A percentile compares a stretch with the other conserved stretches of the same genome.
phyloP scores from a whole-genome alignment of 1,140 invertebrate species.

The Drosophila sturtevanti region DNA sequence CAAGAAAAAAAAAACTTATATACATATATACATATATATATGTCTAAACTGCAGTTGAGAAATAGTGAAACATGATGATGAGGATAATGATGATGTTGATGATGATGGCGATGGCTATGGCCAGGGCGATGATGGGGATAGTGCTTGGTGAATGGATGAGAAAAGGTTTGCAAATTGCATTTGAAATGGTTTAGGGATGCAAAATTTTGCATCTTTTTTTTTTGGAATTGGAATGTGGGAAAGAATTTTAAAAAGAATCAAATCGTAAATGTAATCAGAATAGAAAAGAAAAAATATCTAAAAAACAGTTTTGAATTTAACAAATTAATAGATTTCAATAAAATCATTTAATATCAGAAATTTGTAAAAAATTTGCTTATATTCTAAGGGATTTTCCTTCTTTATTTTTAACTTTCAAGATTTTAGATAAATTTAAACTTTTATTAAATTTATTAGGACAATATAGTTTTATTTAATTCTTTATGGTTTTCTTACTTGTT shows the following conservation, averaged over 20 bases:
- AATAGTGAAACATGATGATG: conserved; percentile 34
- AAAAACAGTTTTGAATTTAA: too few species aligned
- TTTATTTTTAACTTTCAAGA: too few species aligned
- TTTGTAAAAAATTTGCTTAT: too few species aligned
- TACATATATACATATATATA: conserved; percentile 47
- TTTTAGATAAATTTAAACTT: too few species aligned
- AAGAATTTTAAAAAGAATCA: conserved; percentile 2
- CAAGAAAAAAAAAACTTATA: neutral
- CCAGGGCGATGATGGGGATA: neutral
- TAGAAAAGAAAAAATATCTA: too few species aligned
- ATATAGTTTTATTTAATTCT: too few species aligned
- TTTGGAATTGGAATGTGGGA: conserved; percentile 2
- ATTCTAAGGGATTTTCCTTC: too few species aligned
- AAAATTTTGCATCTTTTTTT: neutral
- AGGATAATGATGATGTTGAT: conserved; percentile 39
- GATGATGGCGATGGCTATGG: neutral
- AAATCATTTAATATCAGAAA: too few species aligned
- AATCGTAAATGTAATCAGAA: neutral
- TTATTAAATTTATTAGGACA: too few species aligned
- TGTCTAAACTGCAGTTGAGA: conserved; percentile 42
- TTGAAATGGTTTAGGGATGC: conserved; percentile 33
- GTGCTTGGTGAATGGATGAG: conserved; percentile 26
- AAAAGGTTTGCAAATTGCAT: conserved; percentile 62
- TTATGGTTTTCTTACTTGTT: too few species aligned
- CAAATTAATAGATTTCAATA: too few species aligned